These are phyloP conservation scores for Todus mexicanus DNA, from an alignment of 2,797 vertebrate genomes.

Conservation along the genomic window DNA sequence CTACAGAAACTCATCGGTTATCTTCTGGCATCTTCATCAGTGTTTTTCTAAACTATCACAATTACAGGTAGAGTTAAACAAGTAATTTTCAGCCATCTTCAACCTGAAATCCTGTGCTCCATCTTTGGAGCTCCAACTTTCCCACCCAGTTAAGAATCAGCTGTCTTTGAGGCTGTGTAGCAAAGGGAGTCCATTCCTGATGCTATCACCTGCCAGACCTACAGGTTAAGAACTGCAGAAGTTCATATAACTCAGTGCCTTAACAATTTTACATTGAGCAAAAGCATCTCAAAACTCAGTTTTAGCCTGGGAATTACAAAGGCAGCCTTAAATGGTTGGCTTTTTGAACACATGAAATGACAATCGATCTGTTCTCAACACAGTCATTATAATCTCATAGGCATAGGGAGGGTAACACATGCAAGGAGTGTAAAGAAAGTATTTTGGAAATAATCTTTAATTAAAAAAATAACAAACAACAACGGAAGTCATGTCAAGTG, in stretches of 20 bases:
- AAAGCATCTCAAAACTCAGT: conserved; percentile 16
- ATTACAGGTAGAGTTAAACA: background rate
- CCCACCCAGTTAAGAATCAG: background rate
- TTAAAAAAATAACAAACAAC: background rate
- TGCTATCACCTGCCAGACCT: background rate
- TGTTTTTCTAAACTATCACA: background rate
- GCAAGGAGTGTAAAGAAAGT: background rate
- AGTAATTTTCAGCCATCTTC: background rate
- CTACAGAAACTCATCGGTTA: background rate
- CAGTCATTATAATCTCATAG: conserved; percentile 40
- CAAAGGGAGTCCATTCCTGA: background rate
- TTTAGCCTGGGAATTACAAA: conserved; percentile 29
- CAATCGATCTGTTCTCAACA: conserved; percentile 41
- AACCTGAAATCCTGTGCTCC: background rate
- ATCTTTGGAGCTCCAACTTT: background rate
- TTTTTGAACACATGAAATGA: conserved; percentile 36
- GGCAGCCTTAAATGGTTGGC: conserved; percentile 3
- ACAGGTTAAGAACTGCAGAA: background rate
- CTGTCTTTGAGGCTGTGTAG: background rate
- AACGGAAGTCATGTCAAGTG: background rate
- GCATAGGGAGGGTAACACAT: background rate
- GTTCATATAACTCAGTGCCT: background rate
- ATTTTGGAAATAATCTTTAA: conserved; percentile 18
- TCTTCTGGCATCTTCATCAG: background rate
- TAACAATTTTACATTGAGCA: conserved; percentile 20